Conservation (phyloP, 2,113 vertebrate genomes). For the Forbesichthys agassizii region DNA sequence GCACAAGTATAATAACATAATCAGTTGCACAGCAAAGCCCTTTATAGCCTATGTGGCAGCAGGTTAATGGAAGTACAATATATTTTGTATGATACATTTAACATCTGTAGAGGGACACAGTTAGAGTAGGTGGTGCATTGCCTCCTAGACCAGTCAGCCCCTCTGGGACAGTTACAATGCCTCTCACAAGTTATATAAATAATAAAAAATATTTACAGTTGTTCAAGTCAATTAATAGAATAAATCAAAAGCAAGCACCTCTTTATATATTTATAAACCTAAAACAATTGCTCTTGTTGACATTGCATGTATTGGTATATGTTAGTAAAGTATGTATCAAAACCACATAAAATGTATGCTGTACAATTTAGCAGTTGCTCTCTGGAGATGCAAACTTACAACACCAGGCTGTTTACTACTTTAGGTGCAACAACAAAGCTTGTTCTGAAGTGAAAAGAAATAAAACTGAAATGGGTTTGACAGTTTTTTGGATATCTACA, state of each 20-base stretch:
- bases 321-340: constrained; percentile 41
- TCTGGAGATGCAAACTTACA: constrained; percentile 4
- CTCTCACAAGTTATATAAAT: constrained; percentile 46
- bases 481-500: constrained; percentile 46
- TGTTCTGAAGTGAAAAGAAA: constrained; percentile 44
- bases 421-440: constrained; percentile 32
- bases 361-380: constrained; percentile 45
- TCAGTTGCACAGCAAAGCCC: background rate
- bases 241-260: constrained; percentile 71
- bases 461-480: constrained; percentile 47
- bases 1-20: constrained; percentile 28
- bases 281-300: constrained; percentile 69
- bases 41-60: constrained; percentile 10
- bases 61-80: constrained; percentile 35
- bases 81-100: constrained; percentile 21
- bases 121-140: constrained; percentile 21
- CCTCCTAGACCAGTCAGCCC: constrained; percentile 18
- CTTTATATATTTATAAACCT: constrained; percentile 77
- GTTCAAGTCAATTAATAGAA: constrained; percentile 62
- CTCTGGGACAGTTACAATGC: constrained; percentile 36
- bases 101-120: constrained; percentile 3
- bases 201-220: constrained; percentile 17
- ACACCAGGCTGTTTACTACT: constrained; percentile 55
- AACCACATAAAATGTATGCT: constrained; percentile 44
- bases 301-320: constrained; percentile 69